Percentiles rank a stretch among this genome's conserved stretches.
phyloP scores from a whole-genome alignment of 2,113 vertebrate species.

The Micronisus gabar region DNA sequence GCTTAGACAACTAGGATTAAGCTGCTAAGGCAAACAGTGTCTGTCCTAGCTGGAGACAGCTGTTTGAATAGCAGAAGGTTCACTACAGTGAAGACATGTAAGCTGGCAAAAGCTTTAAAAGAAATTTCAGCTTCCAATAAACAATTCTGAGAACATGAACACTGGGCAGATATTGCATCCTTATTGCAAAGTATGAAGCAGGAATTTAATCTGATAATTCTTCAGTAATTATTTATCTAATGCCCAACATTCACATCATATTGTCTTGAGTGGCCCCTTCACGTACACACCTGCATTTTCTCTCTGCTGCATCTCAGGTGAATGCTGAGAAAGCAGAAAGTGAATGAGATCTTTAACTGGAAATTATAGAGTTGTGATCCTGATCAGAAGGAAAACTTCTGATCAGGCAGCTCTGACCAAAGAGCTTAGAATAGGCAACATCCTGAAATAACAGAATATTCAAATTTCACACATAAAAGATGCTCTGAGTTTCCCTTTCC shows the following conservation, averaged over 20 bases:
- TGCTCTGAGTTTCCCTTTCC: not conserved
- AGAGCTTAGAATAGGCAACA: not conserved
- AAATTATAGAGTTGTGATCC: not conserved
- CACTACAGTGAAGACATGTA: not conserved
- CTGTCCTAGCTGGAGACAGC: not conserved
- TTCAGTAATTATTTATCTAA: not conserved
- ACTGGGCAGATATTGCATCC: not conserved
- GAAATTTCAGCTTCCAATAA: not conserved
- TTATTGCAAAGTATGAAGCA: not conserved
- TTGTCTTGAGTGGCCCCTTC: not conserved
- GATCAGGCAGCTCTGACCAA: not conserved
- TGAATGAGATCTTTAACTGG: not conserved
- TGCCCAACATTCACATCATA: not conserved
- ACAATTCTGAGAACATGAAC: not conserved
- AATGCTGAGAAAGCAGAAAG: not conserved
- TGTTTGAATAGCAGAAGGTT: not conserved
- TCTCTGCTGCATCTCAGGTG: not conserved
- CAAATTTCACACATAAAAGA: not conserved
- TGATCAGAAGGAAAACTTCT: not conserved
- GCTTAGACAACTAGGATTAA: not conserved
- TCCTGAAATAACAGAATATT: constrained; percentile 3
- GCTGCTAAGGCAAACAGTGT: not conserved
- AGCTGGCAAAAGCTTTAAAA: not conserved
- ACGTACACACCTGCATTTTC: not conserved
- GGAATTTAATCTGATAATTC: not conserved